Conservation (phyloP, 2,797 vertebrate species). For the Nyctalus aviator region DNA sequence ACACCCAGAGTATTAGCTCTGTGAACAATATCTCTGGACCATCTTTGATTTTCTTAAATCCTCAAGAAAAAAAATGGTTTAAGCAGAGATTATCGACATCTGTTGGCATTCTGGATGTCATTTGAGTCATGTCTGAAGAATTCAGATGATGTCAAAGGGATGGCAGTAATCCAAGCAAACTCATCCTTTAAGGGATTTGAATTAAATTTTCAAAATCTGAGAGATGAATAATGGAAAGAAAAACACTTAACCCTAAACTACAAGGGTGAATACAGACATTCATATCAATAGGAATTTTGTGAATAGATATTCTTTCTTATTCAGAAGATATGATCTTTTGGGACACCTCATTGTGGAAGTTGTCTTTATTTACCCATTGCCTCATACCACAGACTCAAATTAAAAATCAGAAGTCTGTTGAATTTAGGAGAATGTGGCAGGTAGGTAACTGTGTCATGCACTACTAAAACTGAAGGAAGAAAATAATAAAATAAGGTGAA, state of each 20-base stretch:
- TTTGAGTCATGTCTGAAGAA: slow-evolving; percentile 4
- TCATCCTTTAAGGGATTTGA: not conserved
- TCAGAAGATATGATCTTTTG: not conserved
- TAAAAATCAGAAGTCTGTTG: slow-evolving; percentile 20
- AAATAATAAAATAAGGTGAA: slow-evolving; percentile 69
- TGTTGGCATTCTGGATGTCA: slow-evolving; percentile 28
- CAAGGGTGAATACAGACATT: not conserved
- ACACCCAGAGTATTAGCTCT: not conserved
- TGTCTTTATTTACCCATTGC: not conserved
- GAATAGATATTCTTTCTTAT: not conserved
- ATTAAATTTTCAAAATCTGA: slow-evolving; percentile 49
- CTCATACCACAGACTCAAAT: slow-evolving; percentile 2
- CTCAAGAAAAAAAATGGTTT: slow-evolving; percentile 38
- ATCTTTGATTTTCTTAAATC: slow-evolving; percentile 50
- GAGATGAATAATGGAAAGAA: not conserved
- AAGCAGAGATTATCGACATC: slow-evolving; percentile 59
- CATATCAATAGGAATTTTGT: not conserved
- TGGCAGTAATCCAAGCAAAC: not conserved
- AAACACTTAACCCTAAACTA: slow-evolving; percentile 33
- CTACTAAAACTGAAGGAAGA: not conserved
- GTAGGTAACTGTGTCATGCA: not conserved
- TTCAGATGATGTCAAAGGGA: slow-evolving; percentile 55
- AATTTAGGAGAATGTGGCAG: not conserved
- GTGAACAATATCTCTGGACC: slow-evolving; percentile 29
- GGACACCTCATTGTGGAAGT: not conserved